These are phyloP conservation scores for Eulemur rufifrons DNA, from an alignment of 2,113 vertebrate species.

Conservation along the genomic window DNA sequence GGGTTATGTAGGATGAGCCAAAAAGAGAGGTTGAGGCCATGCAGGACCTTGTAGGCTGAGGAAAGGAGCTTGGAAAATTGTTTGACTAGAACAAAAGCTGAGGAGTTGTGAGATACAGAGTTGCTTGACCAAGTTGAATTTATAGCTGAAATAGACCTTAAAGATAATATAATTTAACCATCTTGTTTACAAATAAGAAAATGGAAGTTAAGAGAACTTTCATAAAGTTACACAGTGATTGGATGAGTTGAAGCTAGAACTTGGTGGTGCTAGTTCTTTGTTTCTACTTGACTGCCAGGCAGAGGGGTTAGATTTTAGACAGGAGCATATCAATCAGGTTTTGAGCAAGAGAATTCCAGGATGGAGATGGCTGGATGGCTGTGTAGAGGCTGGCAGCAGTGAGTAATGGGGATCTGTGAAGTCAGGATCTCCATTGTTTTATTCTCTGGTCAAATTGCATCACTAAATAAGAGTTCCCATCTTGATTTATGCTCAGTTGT, in stretches of 20 bases:
- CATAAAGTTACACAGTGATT: not conserved
- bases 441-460: not conserved
- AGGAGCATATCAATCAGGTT: not conserved
- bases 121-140: not conserved
- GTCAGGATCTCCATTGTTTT: not conserved
- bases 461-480: not conserved
- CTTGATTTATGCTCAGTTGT: not conserved
- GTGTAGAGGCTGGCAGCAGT: not conserved
- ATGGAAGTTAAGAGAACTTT: not conserved
- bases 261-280: not conserved
- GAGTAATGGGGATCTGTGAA: not conserved
- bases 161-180: not conserved
- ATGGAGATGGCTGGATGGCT: not conserved
- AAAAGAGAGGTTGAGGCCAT: not conserved
- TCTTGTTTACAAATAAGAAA: not conserved
- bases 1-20: not conserved
- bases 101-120: not conserved
- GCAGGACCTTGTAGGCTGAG: not conserved
- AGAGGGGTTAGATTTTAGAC: not conserved
- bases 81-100: not conserved
- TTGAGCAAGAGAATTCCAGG: not conserved
- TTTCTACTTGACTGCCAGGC: not conserved
- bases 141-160: not conserved
- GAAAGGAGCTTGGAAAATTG: not conserved
- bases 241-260: not conserved